These are phyloP conservation scores for Lacanobia wlatinum DNA, from an alignment of 2,888 invertebrate genomes.

Conservation along the genomic window DNA sequence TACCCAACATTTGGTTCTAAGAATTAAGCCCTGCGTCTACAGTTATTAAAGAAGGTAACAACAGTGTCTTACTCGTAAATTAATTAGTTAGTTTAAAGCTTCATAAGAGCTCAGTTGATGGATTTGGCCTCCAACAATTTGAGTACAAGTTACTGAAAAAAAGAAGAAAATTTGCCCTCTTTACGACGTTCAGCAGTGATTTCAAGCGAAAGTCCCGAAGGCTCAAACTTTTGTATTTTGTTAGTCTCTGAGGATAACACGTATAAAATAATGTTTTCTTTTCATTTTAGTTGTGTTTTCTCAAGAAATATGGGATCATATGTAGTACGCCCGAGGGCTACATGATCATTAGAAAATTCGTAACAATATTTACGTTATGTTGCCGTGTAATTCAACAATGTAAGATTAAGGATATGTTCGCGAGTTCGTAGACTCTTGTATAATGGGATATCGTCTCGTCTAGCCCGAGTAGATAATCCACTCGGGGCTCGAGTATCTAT, in stretches of 20 bases:
- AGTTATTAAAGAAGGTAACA: constrained; percentile 5
- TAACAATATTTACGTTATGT: constrained; percentile 22
- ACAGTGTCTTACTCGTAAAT: constrained; percentile 28
- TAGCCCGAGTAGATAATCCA: background rate
- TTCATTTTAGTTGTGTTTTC: constrained; percentile 20
- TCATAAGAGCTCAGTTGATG: background rate
- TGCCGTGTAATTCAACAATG: background rate
- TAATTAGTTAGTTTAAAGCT: constrained; percentile 39
- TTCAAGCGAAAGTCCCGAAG: constrained; percentile 12
- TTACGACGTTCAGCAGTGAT: constrained; percentile 22
- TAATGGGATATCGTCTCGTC: constrained; percentile 7
- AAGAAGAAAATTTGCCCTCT: constrained; percentile 18
- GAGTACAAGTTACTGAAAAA: background rate
- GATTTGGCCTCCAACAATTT: constrained; percentile 3
- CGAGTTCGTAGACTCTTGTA: constrained; percentile 7
- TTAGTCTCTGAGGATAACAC: constrained; percentile 19
- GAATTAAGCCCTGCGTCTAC: background rate
- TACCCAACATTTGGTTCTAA: background rate
- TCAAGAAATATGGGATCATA: constrained; percentile 5
- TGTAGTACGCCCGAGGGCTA: constrained; percentile 25
- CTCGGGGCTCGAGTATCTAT: background rate
- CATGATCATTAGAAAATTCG: constrained; percentile 25
- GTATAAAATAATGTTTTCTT: constrained; percentile 28
- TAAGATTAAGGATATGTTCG: background rate
- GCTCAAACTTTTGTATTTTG: constrained; percentile 39